These are phyloP conservation scores for Bombus soroeensis DNA, from an alignment of 1,140 invertebrate species.

Conservation along the genomic window DNA sequence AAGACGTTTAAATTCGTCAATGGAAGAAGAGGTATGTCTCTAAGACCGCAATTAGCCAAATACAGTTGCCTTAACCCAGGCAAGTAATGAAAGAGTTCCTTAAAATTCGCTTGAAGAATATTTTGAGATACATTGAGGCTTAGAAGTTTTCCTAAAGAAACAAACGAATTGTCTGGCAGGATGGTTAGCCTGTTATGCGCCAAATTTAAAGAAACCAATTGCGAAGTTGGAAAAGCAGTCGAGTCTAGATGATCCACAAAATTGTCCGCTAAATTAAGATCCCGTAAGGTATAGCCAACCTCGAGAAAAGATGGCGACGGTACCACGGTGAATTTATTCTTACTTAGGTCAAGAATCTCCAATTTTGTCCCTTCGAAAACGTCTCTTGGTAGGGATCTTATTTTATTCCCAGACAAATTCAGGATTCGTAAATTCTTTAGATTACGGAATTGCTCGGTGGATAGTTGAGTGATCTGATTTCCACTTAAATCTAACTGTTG, in stretches of 20 bases:
- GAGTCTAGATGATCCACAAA: slow-evolving; percentile 93
- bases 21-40: slow-evolving; percentile 88
- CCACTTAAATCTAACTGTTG: slow-evolving; percentile 91
- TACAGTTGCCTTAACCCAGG: slow-evolving; percentile 90
- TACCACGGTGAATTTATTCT: slow-evolving; percentile 90
- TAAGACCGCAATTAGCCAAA: slow-evolving; percentile 89
- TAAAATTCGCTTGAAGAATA: slow-evolving; percentile 92
- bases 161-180: slow-evolving; percentile 94
- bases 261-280: slow-evolving; percentile 91
- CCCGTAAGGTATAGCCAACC: slow-evolving; percentile 89
- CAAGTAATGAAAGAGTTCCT: slow-evolving; percentile 94
- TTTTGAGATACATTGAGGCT: slow-evolving; percentile 92
- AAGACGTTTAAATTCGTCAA: slow-evolving; percentile 88
- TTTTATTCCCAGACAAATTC: slow-evolving; percentile 89
- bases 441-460: slow-evolving; percentile 92
- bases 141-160: slow-evolving; percentile 89
- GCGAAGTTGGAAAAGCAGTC: slow-evolving; percentile 92
- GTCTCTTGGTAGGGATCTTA: slow-evolving; percentile 90
- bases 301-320: slow-evolving; percentile 88
- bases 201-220: slow-evolving; percentile 90
- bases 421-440: slow-evolving; percentile 89
- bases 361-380: slow-evolving; percentile 91
- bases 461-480: slow-evolving; percentile 90
- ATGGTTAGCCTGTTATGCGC: slow-evolving; percentile 92
- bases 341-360: slow-evolving; percentile 91